Conservation (phyloP, 2,888 invertebrate species). For the Pammene aurita region DNA sequence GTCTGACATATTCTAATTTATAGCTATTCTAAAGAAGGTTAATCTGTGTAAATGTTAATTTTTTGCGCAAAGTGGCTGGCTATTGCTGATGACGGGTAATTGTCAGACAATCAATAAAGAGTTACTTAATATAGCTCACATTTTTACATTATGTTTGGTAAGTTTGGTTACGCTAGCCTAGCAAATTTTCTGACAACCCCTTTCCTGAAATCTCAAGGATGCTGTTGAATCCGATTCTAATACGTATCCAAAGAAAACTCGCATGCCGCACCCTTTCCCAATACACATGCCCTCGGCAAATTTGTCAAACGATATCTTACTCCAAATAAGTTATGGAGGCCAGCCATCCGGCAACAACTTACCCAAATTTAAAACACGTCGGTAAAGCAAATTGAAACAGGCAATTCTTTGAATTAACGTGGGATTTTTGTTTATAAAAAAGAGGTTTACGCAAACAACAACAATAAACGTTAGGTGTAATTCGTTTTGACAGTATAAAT, state of each 20-base stretch:
- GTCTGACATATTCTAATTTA: no score
- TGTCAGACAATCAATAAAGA: no score
- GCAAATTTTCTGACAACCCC: no score
- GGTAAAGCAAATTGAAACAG: not conserved
- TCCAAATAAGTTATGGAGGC: constrained; percentile 30
- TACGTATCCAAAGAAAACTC: not conserved
- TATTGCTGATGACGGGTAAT: no score
- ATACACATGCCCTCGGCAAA: constrained; percentile 2
- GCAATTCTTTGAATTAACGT: not conserved
- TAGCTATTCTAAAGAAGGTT: no score
- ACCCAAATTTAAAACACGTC: not conserved
- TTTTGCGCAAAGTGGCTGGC: no score
- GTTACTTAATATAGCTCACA: no score
- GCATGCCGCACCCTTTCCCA: constrained; percentile 7
- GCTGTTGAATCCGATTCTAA: not conserved
- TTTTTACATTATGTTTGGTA: no score
- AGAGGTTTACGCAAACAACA: not conserved
- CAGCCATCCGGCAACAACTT: constrained; percentile 22
- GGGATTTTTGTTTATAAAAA: not conserved
- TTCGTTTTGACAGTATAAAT: not conserved
- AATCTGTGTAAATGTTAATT: no score
- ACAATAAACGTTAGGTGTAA: not conserved
- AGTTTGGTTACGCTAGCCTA: no score
- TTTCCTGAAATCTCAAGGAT: no score
- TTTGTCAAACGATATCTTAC: constrained; percentile 16